Conservation (phyloP, 2,113 vertebrate genomes). For the Cryptomyrus ogoouensis region DNA sequence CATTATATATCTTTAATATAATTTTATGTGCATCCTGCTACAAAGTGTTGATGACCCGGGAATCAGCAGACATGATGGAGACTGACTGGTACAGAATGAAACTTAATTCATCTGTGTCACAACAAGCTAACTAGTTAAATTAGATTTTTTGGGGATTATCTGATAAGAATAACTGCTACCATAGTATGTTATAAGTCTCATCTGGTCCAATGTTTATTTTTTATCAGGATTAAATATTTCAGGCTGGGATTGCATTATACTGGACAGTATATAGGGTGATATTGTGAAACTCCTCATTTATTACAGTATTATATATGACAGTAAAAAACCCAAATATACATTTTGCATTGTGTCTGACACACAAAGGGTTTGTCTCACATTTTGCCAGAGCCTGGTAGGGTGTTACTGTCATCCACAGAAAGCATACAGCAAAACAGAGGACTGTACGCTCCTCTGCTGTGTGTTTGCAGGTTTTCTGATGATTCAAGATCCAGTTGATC, state of each 20-base stretch:
- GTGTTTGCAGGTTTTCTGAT: not conserved
- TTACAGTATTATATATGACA: not conserved
- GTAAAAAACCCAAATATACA: not conserved
- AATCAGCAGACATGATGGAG: too few species aligned
- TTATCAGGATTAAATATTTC: not conserved
- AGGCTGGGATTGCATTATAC: not conserved
- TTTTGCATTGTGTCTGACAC: not conserved
- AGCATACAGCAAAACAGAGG: not conserved
- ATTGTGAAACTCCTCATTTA: not conserved
- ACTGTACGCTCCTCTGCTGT: not conserved
- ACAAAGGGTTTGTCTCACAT: not conserved
- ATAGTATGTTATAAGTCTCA: not conserved
- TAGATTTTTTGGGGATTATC: not conserved
- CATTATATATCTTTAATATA: too few species aligned
- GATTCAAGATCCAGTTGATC: not conserved
- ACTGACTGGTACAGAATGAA: not conserved
- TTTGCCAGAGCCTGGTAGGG: not conserved
- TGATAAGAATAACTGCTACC: not conserved
- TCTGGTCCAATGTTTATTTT: not conserved
- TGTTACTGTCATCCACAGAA: not conserved
- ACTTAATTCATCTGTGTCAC: not conserved
- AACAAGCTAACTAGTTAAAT: not conserved
- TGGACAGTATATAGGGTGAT: not conserved
- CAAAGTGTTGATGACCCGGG: too few species aligned
- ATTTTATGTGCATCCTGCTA: too few species aligned